phyloP scores from a whole-genome alignment of 2,113 vertebrate species.

The Eulacestoma nigropectus region DNA sequence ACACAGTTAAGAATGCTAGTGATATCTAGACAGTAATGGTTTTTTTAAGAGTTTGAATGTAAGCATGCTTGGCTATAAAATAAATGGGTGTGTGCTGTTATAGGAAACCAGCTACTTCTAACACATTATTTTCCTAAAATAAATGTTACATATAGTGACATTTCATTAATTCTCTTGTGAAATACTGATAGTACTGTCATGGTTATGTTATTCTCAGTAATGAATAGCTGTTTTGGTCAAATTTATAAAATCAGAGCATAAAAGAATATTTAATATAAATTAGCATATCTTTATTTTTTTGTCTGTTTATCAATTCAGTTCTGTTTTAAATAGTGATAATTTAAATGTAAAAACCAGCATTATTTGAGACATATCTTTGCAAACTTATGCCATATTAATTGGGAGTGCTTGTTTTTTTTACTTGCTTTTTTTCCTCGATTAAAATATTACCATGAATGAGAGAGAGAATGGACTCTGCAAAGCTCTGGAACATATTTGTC shows the following conservation, averaged over 20 bases:
- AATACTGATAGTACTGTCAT: not conserved
- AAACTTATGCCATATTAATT: not conserved
- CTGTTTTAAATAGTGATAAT: not conserved
- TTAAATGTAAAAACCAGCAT: not conserved
- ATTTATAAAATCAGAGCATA: not conserved
- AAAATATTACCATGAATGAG: not conserved
- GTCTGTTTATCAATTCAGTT: not conserved
- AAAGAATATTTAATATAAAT: not conserved
- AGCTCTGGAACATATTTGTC: not conserved
- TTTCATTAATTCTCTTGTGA: not conserved
- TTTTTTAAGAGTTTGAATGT: not conserved
- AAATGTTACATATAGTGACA: not conserved
- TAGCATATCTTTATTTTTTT: not conserved
- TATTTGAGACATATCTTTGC: not conserved
- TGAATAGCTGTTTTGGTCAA: not conserved
- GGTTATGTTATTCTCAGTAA: not conserved
- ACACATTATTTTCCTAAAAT: not conserved
- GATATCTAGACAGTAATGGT: not conserved
- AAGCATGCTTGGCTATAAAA: not conserved
- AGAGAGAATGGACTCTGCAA: not conserved
- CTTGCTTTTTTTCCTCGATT: not conserved
- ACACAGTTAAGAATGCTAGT: not conserved
- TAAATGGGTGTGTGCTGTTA: not conserved
- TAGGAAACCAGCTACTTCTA: not conserved
- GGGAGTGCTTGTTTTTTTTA: accelerated